A percentile compares a stretch with the other conserved stretches of the same genome.
Conservation (phyloP, 2,888 invertebrate species). For the Alentia gelatinosa region DNA sequence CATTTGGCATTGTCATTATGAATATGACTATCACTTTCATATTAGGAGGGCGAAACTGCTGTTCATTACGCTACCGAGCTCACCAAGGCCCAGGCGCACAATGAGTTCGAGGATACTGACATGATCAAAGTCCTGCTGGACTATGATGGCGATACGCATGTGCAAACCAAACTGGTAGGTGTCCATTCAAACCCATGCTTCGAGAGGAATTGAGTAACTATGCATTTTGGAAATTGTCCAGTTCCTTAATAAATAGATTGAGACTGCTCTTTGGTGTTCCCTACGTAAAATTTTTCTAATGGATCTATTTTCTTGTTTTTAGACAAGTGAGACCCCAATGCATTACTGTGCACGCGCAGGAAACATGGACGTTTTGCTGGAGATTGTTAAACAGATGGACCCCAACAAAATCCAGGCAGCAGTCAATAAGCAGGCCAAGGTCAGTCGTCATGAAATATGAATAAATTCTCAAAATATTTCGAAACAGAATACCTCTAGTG, state of each 20-base stretch:
- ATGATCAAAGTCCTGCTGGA: slow-evolving; percentile 94
- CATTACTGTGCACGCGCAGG: slow-evolving; percentile 97
- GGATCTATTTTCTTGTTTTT: too few species aligned
- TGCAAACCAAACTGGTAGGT: slow-evolving; percentile 87
- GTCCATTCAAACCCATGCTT: too few species aligned
- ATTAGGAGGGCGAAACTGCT: slow-evolving; percentile 94
- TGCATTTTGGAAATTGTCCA: too few species aligned
- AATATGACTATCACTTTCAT: too few species aligned
- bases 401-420: slow-evolving; percentile 95
- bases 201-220: too few species aligned
- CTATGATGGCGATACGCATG: slow-evolving; percentile 92
- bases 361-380: slow-evolving; percentile 95
- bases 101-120: slow-evolving; percentile 88
- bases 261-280: too few species aligned
- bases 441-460: too few species aligned
- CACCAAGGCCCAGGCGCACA: slow-evolving; percentile 89
- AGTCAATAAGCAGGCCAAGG: slow-evolving; percentile 94
- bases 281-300: too few species aligned
- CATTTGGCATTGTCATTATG: too few species aligned
- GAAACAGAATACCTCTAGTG: too few species aligned
- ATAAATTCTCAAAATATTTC: too few species aligned
- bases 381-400: slow-evolving; percentile 95
- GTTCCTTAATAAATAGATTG: too few species aligned
- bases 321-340: slow-evolving; percentile 95
- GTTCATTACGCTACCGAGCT: slow-evolving; percentile 97